Evolutionary conservation across 2,797 vertebrate genomes (phyloP), one percentile per base, ranked within the genome.

Genomic region (Lacerta bilineata): DNA sequence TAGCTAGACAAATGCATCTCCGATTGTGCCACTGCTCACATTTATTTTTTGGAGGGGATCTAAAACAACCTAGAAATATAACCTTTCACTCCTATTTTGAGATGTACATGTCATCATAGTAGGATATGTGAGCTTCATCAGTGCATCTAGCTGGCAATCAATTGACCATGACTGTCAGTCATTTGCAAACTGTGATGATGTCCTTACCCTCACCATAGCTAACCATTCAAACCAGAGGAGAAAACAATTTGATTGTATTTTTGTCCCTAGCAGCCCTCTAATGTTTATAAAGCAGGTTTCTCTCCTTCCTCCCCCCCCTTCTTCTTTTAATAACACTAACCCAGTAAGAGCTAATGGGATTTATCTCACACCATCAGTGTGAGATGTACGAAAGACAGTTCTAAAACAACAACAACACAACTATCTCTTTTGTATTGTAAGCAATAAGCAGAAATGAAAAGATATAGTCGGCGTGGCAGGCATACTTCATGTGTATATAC

Each of bases 171-270:
- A 33, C 0, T 1, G n/a, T 0, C 20, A 3, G 25, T 80, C 81
- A 69, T 33, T 88, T 10, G 82, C 27, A 43, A 2, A 0, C 36
- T 8, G 3, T 1, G 76, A 79, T 50, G 55, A 64, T 68, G 78
- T 39, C 41, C 84, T 68, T 25, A 5, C 10, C 7, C 6, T 36
- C 23, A 71, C 50, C 20, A 43, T 39, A 74, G 66, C 66, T 41
- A 41, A 64, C 36, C 55, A n/a, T 39, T 55, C 68, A 55, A 23
- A 4, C 6, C 11, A 75, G 13, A 15, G 68, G 87, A 55, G 80
- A 87, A 82, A 91, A 92, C 29, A 1, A 8, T 50, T 41, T 72
- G 11, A 64, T 10, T 68, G 23, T 27, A 68, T 68, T 68, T 68
- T 8, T 68, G 23, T 7, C 66, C 66, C 66, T 25, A 69, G 23